Evolutionary conservation across 2,888 invertebrate species (phyloP).

Genomic region (Nephrocerus scutellatus): DNA sequence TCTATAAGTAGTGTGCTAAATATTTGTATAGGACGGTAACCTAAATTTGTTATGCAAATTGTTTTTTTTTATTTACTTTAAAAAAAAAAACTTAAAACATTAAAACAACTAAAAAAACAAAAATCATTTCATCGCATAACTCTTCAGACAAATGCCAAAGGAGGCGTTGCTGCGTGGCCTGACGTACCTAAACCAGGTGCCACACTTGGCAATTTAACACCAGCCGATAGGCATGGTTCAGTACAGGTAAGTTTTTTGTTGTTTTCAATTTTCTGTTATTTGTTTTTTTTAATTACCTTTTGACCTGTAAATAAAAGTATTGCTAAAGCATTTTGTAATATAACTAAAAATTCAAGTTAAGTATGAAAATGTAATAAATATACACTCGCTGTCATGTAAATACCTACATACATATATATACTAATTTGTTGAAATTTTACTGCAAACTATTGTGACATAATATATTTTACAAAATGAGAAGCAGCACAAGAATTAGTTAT

Average conservation of each 20-base stretch:
- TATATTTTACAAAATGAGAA: background rate
- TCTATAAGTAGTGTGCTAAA: too few species aligned
- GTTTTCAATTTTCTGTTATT: too few species aligned
- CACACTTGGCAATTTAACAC: slow-evolving; percentile 77
- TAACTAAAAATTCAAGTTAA: slow-evolving; percentile 1
- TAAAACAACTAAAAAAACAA: slow-evolving; percentile 7
- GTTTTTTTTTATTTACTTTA: slow-evolving; percentile 4
- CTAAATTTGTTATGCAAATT: slow-evolving; percentile 13
- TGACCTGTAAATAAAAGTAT: background rate
- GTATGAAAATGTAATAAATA: background rate
- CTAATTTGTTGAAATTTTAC: slow-evolving; percentile 4
- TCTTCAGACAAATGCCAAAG: slow-evolving; percentile 54
- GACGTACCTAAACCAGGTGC: slow-evolving; percentile 76
- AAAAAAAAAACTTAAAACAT: slow-evolving; percentile 2
- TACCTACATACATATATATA: background rate
- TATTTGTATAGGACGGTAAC: too few species aligned
- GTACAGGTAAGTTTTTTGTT: slow-evolving; percentile 70
- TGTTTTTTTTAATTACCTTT: slow-evolving; percentile 3
- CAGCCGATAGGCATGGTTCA: slow-evolving; percentile 94
- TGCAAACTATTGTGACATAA: background rate
- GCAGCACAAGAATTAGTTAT: too few species aligned
- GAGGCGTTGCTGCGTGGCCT: slow-evolving; percentile 74
- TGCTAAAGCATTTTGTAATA: too few species aligned
- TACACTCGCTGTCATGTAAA: too few species aligned
- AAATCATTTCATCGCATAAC: slow-evolving; percentile 7